Percentiles rank a stretch among this genome's conserved stretches.
Evolutionary conservation across 2,888 invertebrate genomes (phyloP).

Genomic region (Amiota minor): DNA sequence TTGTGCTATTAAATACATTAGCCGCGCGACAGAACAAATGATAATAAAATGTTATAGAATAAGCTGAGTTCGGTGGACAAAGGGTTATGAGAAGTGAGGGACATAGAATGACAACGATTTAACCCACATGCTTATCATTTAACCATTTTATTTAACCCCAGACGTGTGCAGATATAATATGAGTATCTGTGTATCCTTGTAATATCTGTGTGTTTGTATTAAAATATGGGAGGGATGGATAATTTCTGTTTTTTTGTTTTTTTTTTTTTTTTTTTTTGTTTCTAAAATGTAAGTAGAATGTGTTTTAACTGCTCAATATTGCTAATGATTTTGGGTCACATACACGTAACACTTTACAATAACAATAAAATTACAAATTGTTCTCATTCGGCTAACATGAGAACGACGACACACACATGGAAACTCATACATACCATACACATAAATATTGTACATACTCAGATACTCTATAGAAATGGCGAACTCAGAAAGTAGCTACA

Average conservation of each 20-base stretch:
- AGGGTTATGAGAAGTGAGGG: background rate
- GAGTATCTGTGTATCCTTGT: conserved; percentile 42
- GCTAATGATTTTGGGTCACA: conserved; percentile 66
- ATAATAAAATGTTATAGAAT: conserved; percentile 6
- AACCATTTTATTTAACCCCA: conserved; percentile 64
- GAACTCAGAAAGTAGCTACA: conserved; percentile 12
- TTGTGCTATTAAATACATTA: conserved; percentile 66
- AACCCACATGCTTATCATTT: conserved; percentile 67
- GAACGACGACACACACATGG: background rate
- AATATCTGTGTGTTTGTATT: background rate
- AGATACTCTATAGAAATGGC: conserved; percentile 51
- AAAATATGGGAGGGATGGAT: conserved; percentile 5
- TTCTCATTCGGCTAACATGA: conserved; percentile 18
- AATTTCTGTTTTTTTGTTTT: background rate
- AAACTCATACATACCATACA: background rate
- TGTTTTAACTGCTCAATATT: conserved; percentile 60
- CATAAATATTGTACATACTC: conserved; percentile 34
- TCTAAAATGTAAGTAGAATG: background rate
- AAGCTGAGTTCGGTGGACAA: conserved; percentile 40
- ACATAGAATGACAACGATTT: conserved; percentile 50
- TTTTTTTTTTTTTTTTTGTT: conserved; percentile 45
- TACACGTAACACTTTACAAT: conserved; percentile 50
- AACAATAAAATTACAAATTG: conserved; percentile 23
- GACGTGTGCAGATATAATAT: background rate
- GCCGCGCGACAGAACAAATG: conserved; percentile 42